phyloP scores from a whole-genome alignment of 2,113 vertebrate species.

The Oreochromis spilurus region DNA sequence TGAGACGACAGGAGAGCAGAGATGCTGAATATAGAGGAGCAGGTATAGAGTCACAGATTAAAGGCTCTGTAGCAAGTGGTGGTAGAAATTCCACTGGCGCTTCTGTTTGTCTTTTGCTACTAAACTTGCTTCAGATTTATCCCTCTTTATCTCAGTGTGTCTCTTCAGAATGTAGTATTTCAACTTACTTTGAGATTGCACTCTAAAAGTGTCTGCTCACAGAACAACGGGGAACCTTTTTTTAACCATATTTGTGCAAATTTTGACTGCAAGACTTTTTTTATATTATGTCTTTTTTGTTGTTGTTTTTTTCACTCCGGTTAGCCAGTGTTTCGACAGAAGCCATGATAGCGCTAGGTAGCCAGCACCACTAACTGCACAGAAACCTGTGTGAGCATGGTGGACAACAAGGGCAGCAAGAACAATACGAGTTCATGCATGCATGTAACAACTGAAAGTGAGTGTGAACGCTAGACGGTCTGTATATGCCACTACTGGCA shows the following conservation, averaged over 20 bases:
- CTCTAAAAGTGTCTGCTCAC: neutral
- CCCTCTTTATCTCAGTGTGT: neutral
- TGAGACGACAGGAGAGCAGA: neutral
- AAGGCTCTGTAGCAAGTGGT: neutral
- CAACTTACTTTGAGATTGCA: neutral
- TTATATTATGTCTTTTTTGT: neutral
- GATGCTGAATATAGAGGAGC: slow-evolving; percentile 11
- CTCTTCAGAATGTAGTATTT: neutral
- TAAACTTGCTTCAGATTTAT: neutral
- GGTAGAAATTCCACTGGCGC: neutral
- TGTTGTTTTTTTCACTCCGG: neutral
- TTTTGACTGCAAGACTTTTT: neutral
- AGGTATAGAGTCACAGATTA: neutral
- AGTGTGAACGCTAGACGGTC: neutral
- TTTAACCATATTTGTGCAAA: neutral
- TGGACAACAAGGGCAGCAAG: neutral
- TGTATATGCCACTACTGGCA: neutral
- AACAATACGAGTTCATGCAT: neutral
- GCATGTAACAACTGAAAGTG: neutral
- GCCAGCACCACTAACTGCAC: neutral
- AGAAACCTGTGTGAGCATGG: neutral
- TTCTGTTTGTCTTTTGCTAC: neutral
- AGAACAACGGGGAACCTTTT: neutral
- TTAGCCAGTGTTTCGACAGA: neutral
- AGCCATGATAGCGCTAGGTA: neutral